These are phyloP conservation scores for Steinernema scapterisci DNA, from an alignment of 2,888 invertebrate genomes.

Conservation along the genomic window DNA sequence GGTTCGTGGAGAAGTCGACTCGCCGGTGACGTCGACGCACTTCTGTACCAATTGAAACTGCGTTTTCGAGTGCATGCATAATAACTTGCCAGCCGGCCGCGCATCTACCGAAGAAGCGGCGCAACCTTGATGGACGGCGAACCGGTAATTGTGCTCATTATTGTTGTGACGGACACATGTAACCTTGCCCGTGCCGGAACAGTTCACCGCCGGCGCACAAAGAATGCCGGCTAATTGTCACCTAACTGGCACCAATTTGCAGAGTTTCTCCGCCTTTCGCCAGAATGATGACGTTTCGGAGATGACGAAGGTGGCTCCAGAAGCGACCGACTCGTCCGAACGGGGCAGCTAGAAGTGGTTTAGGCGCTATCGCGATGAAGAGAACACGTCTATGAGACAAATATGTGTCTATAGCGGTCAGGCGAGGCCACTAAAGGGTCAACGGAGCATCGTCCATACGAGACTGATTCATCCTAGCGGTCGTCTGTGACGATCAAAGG, in stretches of 20 bases:
- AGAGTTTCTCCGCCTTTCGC: neutral
- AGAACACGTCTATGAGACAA: too few relatives aligned
- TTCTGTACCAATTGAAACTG: constrained; percentile 1
- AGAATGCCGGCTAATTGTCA: constrained; percentile 15
- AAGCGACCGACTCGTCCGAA: too few relatives aligned
- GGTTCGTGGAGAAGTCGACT: neutral
- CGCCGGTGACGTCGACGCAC: neutral
- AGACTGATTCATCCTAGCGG: too few relatives aligned
- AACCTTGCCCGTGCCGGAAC: constrained; percentile 17
- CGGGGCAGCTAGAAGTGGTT: too few relatives aligned
- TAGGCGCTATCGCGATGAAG: too few relatives aligned
- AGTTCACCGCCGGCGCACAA: neutral
- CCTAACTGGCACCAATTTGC: constrained; percentile 13
- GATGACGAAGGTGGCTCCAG: too few relatives aligned
- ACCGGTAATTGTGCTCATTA: constrained; percentile 32
- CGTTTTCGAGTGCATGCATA: neutral
- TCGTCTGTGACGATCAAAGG: too few relatives aligned
- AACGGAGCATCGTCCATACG: too few relatives aligned
- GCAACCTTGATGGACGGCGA: constrained; percentile 24
- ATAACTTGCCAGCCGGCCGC: neutral
- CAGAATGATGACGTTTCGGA: too few relatives aligned
- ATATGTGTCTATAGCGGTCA: too few relatives aligned
- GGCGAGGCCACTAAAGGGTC: too few relatives aligned
- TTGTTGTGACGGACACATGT: constrained; percentile 14
- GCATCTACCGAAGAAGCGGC: constrained; percentile 3